Evolutionary conservation across 1,140 invertebrate genomes (phyloP).

Genomic region (Habropoda laboriosa): DNA sequence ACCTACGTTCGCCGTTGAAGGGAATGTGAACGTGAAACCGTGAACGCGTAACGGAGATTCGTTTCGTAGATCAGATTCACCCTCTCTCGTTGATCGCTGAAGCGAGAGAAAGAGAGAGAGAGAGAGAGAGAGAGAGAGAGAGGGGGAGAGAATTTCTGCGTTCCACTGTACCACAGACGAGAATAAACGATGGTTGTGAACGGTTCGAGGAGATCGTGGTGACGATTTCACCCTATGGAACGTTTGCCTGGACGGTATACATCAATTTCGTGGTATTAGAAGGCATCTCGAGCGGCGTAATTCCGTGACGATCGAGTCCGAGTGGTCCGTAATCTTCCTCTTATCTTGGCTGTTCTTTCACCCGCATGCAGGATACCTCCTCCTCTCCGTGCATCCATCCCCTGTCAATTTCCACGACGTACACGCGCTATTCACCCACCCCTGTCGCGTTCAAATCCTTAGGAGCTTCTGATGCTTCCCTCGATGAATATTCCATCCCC

Average conservation of each 20-base stretch:
- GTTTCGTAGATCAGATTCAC: constrained; percentile 22
- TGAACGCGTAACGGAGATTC: constrained; percentile 18
- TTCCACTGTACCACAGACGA: background rate
- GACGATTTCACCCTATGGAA: too few species aligned
- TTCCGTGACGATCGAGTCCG: background rate
- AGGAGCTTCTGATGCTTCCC: background rate
- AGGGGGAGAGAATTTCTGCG: background rate
- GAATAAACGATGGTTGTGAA: background rate
- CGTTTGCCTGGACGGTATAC: too few species aligned
- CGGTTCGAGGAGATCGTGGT: too few species aligned
- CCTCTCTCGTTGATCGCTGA: background rate
- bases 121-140: background rate
- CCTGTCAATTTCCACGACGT: background rate
- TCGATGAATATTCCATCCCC: background rate
- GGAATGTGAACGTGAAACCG: background rate
- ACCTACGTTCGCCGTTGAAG: background rate
- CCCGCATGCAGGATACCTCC: background rate
- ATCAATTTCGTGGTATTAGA: background rate
- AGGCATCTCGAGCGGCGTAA: background rate
- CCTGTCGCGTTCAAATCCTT: background rate
- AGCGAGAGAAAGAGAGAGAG: too few species aligned
- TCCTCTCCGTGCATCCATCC: constrained; percentile 18
- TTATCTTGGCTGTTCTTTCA: constrained; percentile 2
- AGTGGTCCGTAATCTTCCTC: background rate
- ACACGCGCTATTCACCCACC: background rate